These are phyloP conservation scores for Chaenodraco wilsoni DNA, from an alignment of 2,797 vertebrate species.

Conservation along the genomic window DNA sequence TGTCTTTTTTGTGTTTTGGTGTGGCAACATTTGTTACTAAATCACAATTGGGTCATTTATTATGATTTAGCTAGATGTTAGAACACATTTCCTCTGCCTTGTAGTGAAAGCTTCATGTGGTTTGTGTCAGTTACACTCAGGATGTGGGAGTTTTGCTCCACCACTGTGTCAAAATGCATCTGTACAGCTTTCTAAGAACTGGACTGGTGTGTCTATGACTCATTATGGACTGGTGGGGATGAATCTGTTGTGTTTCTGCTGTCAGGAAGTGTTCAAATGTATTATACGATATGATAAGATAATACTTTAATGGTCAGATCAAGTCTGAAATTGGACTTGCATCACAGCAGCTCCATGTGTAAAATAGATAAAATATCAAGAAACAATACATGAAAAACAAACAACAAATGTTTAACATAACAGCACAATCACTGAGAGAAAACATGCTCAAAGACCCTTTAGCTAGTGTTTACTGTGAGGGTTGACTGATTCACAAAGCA, in stretches of 20 bases:
- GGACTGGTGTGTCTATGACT: background rate
- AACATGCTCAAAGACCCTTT: too few species aligned
- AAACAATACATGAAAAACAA: too few species aligned
- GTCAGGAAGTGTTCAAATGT: background rate
- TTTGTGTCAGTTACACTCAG: background rate
- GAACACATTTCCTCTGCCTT: background rate
- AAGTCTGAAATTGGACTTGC: too few species aligned
- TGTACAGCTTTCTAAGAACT: background rate
- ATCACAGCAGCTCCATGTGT: too few species aligned
- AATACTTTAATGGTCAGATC: too few species aligned
- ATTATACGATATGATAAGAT: too few species aligned
- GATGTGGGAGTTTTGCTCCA: background rate
- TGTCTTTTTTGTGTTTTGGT: background rate
- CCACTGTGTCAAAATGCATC: background rate
- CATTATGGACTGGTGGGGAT: background rate
- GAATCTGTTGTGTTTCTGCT: background rate
- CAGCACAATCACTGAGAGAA: too few species aligned
- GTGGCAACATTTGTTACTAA: background rate
- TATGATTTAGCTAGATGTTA: background rate
- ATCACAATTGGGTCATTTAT: too few species aligned
- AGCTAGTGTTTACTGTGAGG: too few species aligned
- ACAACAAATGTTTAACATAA: too few species aligned
- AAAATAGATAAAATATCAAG: too few species aligned
- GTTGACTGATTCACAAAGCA: too few species aligned
- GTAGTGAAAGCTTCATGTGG: slow-evolving; percentile 1